These are phyloP conservation scores for Taurulus bubalis DNA, from an alignment of 2,113 vertebrate species.

Conservation along the genomic window DNA sequence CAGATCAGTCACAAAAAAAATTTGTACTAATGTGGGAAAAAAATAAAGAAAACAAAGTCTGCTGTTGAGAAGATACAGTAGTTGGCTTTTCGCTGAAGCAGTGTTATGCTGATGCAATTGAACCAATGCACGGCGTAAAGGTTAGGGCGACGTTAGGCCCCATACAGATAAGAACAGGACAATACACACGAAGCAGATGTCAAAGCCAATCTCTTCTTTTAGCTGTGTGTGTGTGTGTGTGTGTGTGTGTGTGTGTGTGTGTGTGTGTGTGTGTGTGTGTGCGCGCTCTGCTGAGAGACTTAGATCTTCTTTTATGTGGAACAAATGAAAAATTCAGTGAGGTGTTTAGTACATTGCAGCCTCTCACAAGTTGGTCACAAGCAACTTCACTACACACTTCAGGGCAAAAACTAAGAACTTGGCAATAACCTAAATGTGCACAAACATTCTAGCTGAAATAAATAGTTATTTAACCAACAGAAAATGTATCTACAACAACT, in stretches of 20 bases:
- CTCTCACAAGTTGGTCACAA: not conserved
- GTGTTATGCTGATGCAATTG: conserved; percentile 78
- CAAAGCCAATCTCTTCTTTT: conserved; percentile 65
- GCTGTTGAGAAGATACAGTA: conserved; percentile 60
- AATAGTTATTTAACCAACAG: not conserved
- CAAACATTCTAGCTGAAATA: not conserved
- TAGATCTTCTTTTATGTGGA: conserved; percentile 27
- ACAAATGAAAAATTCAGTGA: conserved; percentile 31
- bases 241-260: conserved; percentile 14
- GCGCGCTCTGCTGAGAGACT: conserved; percentile 29
- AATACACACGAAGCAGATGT: conserved; percentile 67
- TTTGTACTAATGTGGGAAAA: not conserved
- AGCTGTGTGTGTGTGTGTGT: conserved; percentile 15
- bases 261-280: not conserved
- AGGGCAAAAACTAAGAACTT: not conserved
- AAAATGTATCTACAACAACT: not conserved
- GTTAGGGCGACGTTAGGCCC: conserved; percentile 74
- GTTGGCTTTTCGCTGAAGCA: conserved; percentile 76
- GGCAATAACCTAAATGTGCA: not conserved
- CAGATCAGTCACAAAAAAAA: not conserved
- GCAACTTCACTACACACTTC: not conserved
- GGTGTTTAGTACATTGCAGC: conserved; percentile 20
- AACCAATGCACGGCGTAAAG: conserved; percentile 63
- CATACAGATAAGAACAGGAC: conserved; percentile 71
- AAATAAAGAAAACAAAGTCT: not conserved